Percentiles rank a stretch among this genome's conserved stretches.
phyloP scores from a whole-genome alignment of 2,888 invertebrate species.

The Lasioglossum zephyrum region DNA sequence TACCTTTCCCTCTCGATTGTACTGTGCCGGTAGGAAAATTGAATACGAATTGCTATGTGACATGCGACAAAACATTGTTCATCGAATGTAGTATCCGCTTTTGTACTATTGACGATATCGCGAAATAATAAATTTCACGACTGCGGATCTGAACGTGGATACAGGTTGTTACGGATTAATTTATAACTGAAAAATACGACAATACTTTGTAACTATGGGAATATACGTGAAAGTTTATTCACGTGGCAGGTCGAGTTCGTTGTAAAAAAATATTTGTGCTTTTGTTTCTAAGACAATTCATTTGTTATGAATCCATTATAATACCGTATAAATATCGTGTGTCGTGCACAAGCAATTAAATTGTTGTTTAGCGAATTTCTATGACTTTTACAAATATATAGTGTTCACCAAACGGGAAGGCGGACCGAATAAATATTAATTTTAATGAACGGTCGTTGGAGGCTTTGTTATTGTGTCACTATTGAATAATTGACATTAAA shows the following conservation, averaged over 20 bases:
- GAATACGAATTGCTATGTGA: background rate
- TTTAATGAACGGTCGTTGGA: background rate
- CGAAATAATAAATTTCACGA: background rate
- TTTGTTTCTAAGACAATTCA: background rate
- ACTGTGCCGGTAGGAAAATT: background rate
- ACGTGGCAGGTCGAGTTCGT: background rate
- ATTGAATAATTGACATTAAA: background rate
- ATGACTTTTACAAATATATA: background rate
- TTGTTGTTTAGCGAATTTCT: background rate
- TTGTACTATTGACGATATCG: background rate
- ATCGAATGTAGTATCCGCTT: background rate
- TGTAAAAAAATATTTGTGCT: background rate
- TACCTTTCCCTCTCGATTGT: background rate
- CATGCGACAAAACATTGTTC: background rate
- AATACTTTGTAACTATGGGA: background rate
- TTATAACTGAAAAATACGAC: background rate
- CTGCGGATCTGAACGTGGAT: background rate
- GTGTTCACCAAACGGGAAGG: background rate
- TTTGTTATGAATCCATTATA: background rate
- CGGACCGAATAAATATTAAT: background rate
- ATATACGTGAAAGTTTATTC: background rate
- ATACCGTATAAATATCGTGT: background rate
- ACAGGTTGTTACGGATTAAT: background rate
- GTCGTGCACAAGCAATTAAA: background rate
- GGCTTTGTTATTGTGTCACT: background rate